These are phyloP conservation scores for Metellina segmentata DNA, from an alignment of 2,888 invertebrate species.

Conservation along the genomic window DNA sequence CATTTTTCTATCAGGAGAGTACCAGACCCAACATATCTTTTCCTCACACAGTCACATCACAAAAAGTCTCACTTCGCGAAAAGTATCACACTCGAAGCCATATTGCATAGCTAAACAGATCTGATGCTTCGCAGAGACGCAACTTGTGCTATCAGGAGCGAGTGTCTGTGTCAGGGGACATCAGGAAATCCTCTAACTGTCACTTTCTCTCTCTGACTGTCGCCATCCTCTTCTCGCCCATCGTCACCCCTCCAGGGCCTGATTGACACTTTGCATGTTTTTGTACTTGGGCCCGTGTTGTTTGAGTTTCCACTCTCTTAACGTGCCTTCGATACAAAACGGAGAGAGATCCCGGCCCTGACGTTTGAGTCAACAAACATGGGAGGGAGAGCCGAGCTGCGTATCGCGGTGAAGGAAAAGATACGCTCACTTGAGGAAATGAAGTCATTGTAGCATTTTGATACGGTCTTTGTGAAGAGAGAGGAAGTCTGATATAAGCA, in stretches of 20 bases:
- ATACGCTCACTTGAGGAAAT: not conserved
- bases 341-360: not conserved
- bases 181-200: conserved; percentile 59
- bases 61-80: no score
- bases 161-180: conserved; percentile 50
- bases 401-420: not conserved
- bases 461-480: no score
- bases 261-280: conserved; percentile 71
- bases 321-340: conserved; percentile 17
- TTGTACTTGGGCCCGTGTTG: not conserved
- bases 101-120: no score
- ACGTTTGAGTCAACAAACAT: not conserved
- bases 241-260: conserved; percentile 46
- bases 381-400: not conserved
- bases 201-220: conserved; percentile 39
- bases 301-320: not conserved
- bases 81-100: no score
- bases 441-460: no score
- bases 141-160: conserved; percentile 39
- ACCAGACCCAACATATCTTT: no score
- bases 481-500: no score
- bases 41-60: no score
- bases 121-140: conserved; percentile 7
- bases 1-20: no score
- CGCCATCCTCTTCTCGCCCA: conserved; percentile 36